These are phyloP conservation scores for Marronus borbonicus DNA, from an alignment of 2,888 invertebrate genomes.

Conservation along the genomic window DNA sequence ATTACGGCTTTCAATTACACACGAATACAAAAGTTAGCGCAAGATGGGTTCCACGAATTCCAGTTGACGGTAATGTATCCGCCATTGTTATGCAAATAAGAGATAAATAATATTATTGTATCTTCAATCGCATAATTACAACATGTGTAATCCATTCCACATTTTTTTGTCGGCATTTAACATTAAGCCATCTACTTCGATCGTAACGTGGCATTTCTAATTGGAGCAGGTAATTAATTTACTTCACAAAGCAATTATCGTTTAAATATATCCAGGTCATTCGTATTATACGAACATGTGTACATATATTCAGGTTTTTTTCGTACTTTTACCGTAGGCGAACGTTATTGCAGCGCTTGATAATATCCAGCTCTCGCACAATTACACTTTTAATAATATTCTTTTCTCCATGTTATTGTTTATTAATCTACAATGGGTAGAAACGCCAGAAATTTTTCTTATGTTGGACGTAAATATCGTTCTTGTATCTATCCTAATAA, in stretches of 20 bases:
- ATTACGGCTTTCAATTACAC: too few species aligned
- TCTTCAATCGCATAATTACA: neutral
- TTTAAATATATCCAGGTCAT: conserved; percentile 31
- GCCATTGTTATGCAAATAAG: neutral
- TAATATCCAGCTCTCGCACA: neutral
- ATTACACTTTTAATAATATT: neutral
- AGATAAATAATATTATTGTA: neutral
- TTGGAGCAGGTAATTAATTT: conserved; percentile 32
- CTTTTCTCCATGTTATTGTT: conserved; percentile 1
- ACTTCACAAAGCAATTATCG: conserved; percentile 25
- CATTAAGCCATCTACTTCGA: neutral
- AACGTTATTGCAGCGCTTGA: neutral
- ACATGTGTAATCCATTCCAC: conserved; percentile 3
- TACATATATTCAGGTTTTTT: conserved; percentile 1
- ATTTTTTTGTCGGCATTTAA: neutral
- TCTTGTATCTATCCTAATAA: neutral
- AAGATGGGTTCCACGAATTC: too few species aligned
- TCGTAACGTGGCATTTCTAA: conserved; percentile 15
- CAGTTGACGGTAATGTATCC: neutral
- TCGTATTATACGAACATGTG: neutral
- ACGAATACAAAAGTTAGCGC: too few species aligned
- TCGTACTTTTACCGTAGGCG: conserved; percentile 12
- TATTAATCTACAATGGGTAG: neutral
- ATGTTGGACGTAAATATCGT: neutral
- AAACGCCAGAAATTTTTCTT: neutral